Evolutionary conservation across 2,797 vertebrate species (phyloP), one percentile per base, ranked within the genome.

Genomic region (Chromobotia macracanthus): DNA sequence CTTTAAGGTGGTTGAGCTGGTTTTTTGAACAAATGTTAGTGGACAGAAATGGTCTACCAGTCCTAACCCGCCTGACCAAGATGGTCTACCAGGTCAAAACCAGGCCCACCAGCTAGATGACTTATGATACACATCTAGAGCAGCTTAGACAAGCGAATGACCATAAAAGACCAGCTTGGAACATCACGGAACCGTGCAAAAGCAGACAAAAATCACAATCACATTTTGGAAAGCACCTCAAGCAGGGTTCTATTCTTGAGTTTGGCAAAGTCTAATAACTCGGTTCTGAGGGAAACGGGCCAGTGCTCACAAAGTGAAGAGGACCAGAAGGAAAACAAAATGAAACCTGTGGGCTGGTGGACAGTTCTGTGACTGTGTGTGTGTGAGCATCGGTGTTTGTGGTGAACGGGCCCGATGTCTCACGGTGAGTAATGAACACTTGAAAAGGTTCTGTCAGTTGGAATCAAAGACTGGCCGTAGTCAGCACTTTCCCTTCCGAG

Each of bases 371-470:
- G 50, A 46, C 55, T 83, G 69, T 82, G 44, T 77, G 50, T 67
- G 56, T 72, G 25, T 68, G 68, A 58, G 74, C 65, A 70, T 63
- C 55, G 69, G 64, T 72, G 72, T 71, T 78, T 82, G 71, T 66
- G 44, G 48, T 61, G 63, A 79, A 92, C 93, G 93, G 89, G 92
- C 88, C 88, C 92, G 90, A 93, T 94, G 91, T 93, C 91, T 93
- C 90, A 89, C 93, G 91, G 94, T 91, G 95, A 93, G 94, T 94
- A 95, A 96, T 93, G 93, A 95, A 95, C 90, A 92, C 89, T 84
- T 92, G 92, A 94, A 95, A 93, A 94, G 93, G 91, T 94, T 93
- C 92, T 95, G 95, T 95, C 95, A 96, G 95, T 93, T 92, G 90
- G 92, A 95, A 94, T 94, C 89, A 89, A 88, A 93, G 90, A 91